phyloP scores from a whole-genome alignment of 2,888 invertebrate genomes.

The Ypsolopha sequella region DNA sequence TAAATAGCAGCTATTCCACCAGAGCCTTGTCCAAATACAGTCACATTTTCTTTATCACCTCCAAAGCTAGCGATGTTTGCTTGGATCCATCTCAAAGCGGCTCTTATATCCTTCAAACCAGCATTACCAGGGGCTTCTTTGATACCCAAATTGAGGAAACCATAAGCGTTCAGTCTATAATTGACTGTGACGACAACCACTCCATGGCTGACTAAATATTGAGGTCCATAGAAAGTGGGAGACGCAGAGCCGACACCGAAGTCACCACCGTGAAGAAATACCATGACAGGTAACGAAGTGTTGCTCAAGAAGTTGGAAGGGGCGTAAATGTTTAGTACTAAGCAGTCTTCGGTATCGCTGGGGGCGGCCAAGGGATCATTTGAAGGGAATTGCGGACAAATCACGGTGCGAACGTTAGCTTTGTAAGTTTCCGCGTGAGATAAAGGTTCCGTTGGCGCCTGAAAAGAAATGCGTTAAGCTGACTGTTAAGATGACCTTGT shows the following conservation, averaged over 20 bases:
- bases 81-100: conserved; percentile 54
- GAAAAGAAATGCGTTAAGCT: conserved; percentile 12
- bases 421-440: conserved; percentile 37
- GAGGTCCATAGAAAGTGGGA: conserved; percentile 50
- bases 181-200: conserved; percentile 60
- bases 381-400: conserved; percentile 52
- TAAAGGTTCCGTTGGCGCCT: conserved; percentile 46
- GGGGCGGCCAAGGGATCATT: conserved; percentile 46
- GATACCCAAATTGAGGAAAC: conserved; percentile 51
- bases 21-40: conserved; percentile 57
- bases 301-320: conserved; percentile 28
- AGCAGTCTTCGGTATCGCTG: conserved; percentile 58
- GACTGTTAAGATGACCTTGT: background rate
- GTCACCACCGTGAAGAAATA: conserved; percentile 63
- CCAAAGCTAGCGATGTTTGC: conserved; percentile 46
- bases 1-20: conserved; percentile 55
- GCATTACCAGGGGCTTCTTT: conserved; percentile 59
- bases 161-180: conserved; percentile 58
- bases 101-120: conserved; percentile 56
- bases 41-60: conserved; percentile 53
- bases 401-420: conserved; percentile 40
- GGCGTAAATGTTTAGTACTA: conserved; percentile 52
- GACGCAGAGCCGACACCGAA: conserved; percentile 57
- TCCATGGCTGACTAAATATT: conserved; percentile 50
- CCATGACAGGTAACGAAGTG: conserved; percentile 45